phyloP scores from a whole-genome alignment of 2,888 invertebrate species.

The Helleia helle region DNA sequence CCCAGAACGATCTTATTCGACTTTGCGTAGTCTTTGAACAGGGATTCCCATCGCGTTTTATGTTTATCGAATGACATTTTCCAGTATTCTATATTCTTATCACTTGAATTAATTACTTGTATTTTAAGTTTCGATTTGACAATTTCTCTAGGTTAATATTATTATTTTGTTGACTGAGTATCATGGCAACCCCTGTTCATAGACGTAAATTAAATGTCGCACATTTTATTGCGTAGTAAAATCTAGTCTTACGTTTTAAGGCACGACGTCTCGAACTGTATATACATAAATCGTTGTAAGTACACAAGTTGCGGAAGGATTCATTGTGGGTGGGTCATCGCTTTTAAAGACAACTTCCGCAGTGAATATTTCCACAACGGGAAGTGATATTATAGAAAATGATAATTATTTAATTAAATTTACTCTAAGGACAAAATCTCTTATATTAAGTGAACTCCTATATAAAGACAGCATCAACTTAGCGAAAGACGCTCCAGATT shows the following conservation, averaged over 20 bases:
- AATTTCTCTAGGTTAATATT: slow-evolving; percentile 2
- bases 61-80: slow-evolving; percentile 10
- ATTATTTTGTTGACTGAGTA: slow-evolving; percentile 14
- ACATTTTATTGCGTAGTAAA: slow-evolving; percentile 62
- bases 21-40: slow-evolving; percentile 16
- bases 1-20: slow-evolving; percentile 24
- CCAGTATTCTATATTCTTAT: slow-evolving; percentile 5
- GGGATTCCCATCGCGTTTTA: slow-evolving; percentile 19
- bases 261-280: slow-evolving; percentile 62
- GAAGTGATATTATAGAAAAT: slow-evolving; percentile 56
- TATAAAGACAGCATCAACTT: slow-evolving; percentile 30
- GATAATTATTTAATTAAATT: slow-evolving; percentile 35
- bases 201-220: slow-evolving; percentile 35
- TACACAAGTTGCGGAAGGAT: slow-evolving; percentile 50
- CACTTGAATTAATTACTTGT: not conserved
- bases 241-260: slow-evolving; percentile 70
- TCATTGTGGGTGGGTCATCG: slow-evolving; percentile 36
- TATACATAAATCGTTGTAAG: slow-evolving; percentile 55
- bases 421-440: slow-evolving; percentile 57
- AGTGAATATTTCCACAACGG: slow-evolving; percentile 53
- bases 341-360: slow-evolving; percentile 31
- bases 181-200: slow-evolving; percentile 20
- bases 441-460: slow-evolving; percentile 39
- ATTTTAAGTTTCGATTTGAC: slow-evolving; percentile 2
- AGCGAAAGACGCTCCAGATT: slow-evolving; percentile 44